Percentiles rank a stretch among this genome's conserved stretches.
Evolutionary conservation across 2,113 vertebrate species (phyloP).

Genomic region (Antennarius striatus): DNA sequence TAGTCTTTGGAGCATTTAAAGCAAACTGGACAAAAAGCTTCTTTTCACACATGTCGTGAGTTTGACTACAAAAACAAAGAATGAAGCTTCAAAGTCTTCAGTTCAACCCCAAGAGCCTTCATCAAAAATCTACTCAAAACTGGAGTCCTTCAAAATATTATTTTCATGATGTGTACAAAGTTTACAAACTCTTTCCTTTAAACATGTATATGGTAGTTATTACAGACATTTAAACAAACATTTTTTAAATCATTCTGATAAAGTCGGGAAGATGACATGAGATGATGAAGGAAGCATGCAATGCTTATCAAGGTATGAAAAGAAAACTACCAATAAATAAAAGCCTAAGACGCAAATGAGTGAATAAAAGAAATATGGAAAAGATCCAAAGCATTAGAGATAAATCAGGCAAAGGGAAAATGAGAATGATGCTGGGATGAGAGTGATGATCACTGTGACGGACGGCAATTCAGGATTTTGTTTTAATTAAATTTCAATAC

Average conservation of each 20-base stretch:
- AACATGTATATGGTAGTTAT: not conserved
- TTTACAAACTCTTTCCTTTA: not conserved
- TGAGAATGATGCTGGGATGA: slow-evolving; percentile 2
- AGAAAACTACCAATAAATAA: not conserved
- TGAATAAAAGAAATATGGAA: not conserved
- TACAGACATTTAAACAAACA: not conserved
- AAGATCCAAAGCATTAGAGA: slow-evolving; percentile 1
- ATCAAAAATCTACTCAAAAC: slow-evolving; percentile 4
- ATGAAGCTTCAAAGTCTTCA: no score
- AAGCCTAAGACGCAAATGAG: no score
- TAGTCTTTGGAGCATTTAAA: no score
- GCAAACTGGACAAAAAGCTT: no score
- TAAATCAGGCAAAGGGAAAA: slow-evolving; percentile 2
- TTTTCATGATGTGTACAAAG: not conserved
- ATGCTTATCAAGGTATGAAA: not conserved
- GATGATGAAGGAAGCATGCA: not conserved
- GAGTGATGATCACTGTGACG: slow-evolving; percentile 1
- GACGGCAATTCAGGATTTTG: not conserved
- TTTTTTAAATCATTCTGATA: slow-evolving; percentile 8
- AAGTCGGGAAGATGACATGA: slow-evolving; percentile 1
- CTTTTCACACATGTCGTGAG: no score
- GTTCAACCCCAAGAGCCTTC: slow-evolving; percentile 1
- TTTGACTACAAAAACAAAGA: no score
- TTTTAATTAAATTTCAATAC: slow-evolving; percentile 4
- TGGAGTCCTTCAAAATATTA: slow-evolving; percentile 1